Evolutionary conservation across 2,113 vertebrate species (phyloP), one percentile per base, ranked within the genome.

Genomic region (Scartelaos histophorus): DNA sequence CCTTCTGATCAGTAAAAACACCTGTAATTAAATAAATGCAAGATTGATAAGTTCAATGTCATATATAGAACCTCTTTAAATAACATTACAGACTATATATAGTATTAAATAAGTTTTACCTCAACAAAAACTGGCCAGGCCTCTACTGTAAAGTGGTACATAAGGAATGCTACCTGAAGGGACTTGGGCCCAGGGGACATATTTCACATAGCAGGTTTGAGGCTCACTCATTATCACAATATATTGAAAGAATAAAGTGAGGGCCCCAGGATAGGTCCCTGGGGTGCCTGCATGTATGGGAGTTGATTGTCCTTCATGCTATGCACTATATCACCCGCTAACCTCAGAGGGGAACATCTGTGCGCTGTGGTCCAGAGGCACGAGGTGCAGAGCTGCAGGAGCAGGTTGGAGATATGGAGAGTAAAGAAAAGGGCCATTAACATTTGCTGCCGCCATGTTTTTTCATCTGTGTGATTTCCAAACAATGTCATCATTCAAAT

Each of bases 291-390:
- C 62, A 38, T 71, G 80, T 62, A 53, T 67, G 68, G 71, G 85
- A 86, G 81, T 75, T 67, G 72, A 71, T 67, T 78, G 73, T 86
- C 85, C 70, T 80, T 85, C 69, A 79, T 22, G 72, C 85, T 67
- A 43, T 69, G 76, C 79, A 79, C 74, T 81, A 87, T 82, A 91
- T 90, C 85, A 90, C 73, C 54, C 74, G 73, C 60, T 69, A 77
- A 77, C 78, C 79, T 89, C 90, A 15, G 76, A 81, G 83, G 89
- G 79, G 74, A 92, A 90, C 90, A 84, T 91, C 88, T 91, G 88
- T 47, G 73, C 11, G 17, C 61, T 25, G 72, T 76, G 78, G 85
- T 66, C 67, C 75, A 79, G 67, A 82, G 82, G 82, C 81, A 83
- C 64, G 74, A 82, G 78, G 75, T 84, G 71, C 69, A 74, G 67